phyloP scores from a whole-genome alignment of 2,888 invertebrate genomes.

The Zaprionus lineosus region DNA sequence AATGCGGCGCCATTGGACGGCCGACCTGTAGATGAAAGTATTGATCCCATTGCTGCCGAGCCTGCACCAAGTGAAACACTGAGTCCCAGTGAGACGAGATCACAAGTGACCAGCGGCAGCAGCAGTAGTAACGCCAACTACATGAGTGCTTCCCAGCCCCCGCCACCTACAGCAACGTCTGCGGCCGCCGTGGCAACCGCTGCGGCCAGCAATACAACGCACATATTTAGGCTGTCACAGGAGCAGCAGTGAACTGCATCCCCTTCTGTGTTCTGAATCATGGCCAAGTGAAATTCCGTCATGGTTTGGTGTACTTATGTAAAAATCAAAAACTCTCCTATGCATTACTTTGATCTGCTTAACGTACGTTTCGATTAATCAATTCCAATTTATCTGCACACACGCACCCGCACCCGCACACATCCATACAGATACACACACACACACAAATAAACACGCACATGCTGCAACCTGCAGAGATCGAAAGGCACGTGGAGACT shows the following conservation, averaged over 20 bases:
- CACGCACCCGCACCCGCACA: conserved; percentile 31
- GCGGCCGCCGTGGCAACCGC: conserved; percentile 78
- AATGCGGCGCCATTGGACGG: conserved; percentile 21
- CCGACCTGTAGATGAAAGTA: conserved; percentile 22
- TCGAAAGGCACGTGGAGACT: conserved; percentile 21
- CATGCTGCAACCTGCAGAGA: no score
- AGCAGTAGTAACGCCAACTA: conserved; percentile 50
- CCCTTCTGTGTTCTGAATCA: conserved; percentile 34
- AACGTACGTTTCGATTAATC: conserved; percentile 30
- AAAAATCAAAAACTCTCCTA: conserved; percentile 59
- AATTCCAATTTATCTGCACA: conserved; percentile 35
- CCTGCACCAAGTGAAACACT: no score
- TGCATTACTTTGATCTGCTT: conserved; percentile 35
- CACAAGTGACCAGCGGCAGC: conserved; percentile 1
- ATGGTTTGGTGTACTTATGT: conserved; percentile 78
- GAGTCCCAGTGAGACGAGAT: conserved; percentile 39
- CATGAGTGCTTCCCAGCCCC: conserved; percentile 55
- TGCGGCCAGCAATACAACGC: conserved; percentile 76
- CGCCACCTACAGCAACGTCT: conserved; percentile 66
- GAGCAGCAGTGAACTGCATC: conserved; percentile 58
- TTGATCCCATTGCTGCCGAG: no score
- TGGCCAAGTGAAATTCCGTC: conserved; percentile 48
- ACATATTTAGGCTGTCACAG: conserved; percentile 75
- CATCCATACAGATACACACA: conserved; percentile 13
- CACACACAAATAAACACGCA: neutral